Conservation (phyloP, 2,797 vertebrate genomes). For the Coluber constrictor region DNA sequence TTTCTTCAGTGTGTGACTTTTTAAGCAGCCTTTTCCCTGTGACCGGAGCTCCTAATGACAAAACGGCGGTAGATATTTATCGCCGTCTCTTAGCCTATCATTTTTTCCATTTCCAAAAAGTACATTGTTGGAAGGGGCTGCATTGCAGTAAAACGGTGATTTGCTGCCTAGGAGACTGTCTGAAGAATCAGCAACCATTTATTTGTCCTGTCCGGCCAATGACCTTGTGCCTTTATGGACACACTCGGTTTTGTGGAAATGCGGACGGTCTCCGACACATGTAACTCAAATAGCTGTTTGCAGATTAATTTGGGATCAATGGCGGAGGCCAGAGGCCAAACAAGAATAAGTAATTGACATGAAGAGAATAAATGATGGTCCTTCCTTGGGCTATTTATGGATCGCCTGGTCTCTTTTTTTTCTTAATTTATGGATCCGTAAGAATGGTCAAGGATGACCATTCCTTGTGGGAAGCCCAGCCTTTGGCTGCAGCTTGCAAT, state of each 20-base stretch:
- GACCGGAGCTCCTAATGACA: background rate
- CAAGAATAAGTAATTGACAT: background rate
- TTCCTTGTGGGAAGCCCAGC: background rate
- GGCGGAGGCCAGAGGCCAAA: background rate
- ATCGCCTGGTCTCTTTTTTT: background rate
- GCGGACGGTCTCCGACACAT: background rate
- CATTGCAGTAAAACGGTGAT: conserved; percentile 1
- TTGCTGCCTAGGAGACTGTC: background rate
- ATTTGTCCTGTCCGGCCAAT: background rate
- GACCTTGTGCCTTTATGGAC: conserved; percentile 13
- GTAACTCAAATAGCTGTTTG: background rate
- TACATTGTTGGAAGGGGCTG: background rate
- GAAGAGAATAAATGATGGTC: conserved; percentile 15
- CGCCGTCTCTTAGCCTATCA: background rate
- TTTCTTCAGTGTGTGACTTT: background rate
- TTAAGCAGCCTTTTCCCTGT: background rate
- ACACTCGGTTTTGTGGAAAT: background rate
- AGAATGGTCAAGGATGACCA: background rate
- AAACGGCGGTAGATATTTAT: conserved; percentile 2
- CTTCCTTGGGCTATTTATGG: background rate
- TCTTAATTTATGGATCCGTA: background rate
- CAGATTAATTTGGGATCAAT: conserved; percentile 34
- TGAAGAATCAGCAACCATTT: background rate
- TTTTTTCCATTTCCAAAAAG: conserved; percentile 23
- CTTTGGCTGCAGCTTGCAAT: background rate